Percentiles rank a stretch among this genome's conserved stretches.
Evolutionary conservation across 1,140 invertebrate genomes (phyloP).

Genomic region (Drosophila leontia): DNA sequence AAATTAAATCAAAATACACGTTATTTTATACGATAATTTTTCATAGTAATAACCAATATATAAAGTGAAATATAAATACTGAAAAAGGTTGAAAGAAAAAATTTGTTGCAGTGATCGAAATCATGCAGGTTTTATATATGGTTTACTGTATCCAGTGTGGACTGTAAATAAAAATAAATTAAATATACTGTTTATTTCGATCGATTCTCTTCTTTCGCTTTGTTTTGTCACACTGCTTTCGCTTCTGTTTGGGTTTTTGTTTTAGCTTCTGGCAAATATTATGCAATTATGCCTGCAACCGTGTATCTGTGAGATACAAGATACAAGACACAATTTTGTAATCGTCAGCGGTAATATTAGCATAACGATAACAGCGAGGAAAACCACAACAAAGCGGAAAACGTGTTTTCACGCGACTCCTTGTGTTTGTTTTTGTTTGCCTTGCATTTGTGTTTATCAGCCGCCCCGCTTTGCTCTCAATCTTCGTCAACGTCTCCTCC

Average conservation of each 20-base stretch:
- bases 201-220: constrained; percentile 31
- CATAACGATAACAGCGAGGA: constrained; percentile 29
- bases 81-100: background rate
- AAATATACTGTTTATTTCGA: constrained; percentile 22
- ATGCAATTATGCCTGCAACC: constrained; percentile 61
- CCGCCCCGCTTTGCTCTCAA: constrained; percentile 41
- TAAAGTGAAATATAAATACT: background rate
- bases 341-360: constrained; percentile 23
- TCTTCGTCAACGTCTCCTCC: constrained; percentile 17
- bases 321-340: constrained; percentile 27
- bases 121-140: background rate
- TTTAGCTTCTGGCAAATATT: constrained; percentile 44
- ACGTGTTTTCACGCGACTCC: constrained; percentile 54
- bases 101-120: background rate
- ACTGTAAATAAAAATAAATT: constrained; percentile 30
- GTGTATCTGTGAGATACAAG: constrained; percentile 41
- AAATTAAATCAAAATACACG: background rate
- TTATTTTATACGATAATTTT: too few species aligned
- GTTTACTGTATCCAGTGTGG: background rate
- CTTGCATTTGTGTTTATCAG: constrained; percentile 54
- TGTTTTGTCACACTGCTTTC: constrained; percentile 64
- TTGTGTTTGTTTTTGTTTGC: constrained; percentile 28
- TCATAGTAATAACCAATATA: background rate
- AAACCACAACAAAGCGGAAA: constrained; percentile 45
- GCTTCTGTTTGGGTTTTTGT: background rate